Conservation (phyloP, 2,113 vertebrate species). For the Nestor notabilis region DNA sequence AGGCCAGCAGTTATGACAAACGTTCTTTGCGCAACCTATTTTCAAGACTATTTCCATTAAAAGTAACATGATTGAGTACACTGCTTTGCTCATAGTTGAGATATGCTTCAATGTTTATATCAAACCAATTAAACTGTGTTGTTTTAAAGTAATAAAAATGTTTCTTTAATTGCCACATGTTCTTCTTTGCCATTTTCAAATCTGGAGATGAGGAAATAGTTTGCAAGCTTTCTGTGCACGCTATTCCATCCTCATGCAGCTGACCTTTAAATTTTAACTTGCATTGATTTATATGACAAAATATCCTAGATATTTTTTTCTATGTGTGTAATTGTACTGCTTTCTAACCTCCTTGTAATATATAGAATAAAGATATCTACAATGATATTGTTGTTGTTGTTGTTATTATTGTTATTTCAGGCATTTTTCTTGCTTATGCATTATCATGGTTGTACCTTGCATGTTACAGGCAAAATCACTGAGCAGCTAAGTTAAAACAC, state of each 20-base stretch:
- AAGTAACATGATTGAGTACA: slow-evolving; percentile 59
- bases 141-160: slow-evolving; percentile 52
- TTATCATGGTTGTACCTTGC: background rate
- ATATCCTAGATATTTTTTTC: background rate
- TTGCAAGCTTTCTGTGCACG: background rate
- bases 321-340: background rate
- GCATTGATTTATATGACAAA: background rate
- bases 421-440: background rate
- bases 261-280: background rate
- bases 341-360: background rate
- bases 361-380: background rate
- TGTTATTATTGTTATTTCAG: background rate
- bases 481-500: background rate
- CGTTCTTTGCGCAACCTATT: slow-evolving; percentile 28
- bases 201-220: background rate
- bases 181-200: slow-evolving; percentile 23
- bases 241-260: background rate
- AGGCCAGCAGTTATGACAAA: slow-evolving; percentile 48
- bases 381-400: background rate
- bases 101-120: slow-evolving; percentile 58
- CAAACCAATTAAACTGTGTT: slow-evolving; percentile 22
- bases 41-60: slow-evolving; percentile 67
- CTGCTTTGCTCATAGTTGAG: slow-evolving; percentile 33
- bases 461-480: background rate
- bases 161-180: slow-evolving; percentile 41